These are phyloP conservation scores for Boloria selene DNA, from an alignment of 2,888 invertebrate species.

Conservation along the genomic window DNA sequence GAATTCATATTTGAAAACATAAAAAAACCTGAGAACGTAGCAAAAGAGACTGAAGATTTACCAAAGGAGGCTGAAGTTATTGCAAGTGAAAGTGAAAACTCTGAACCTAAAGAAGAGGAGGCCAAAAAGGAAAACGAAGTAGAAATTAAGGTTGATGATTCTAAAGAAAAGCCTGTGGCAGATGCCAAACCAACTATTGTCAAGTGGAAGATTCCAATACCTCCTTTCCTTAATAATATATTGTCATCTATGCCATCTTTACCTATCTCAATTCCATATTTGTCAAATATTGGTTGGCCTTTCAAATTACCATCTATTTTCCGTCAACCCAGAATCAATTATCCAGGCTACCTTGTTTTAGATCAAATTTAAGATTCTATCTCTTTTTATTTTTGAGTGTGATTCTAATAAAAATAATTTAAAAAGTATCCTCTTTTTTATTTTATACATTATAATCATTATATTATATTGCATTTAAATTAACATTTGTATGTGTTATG, in stretches of 20 bases:
- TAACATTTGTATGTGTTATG: too few relatives aligned
- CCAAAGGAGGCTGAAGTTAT: neutral
- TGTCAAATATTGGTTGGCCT: constrained; percentile 4
- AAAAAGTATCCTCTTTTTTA: neutral
- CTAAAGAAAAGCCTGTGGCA: constrained; percentile 18
- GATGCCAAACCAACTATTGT: constrained; percentile 7
- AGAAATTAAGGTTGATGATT: constrained; percentile 16
- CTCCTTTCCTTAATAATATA: constrained; percentile 19
- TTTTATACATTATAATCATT: too few relatives aligned
- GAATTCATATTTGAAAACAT: constrained; percentile 26
- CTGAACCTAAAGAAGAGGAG: constrained; percentile 9
- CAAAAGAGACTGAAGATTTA: neutral
- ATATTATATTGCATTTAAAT: too few relatives aligned
- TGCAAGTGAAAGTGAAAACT: constrained; percentile 4
- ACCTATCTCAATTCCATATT: neutral
- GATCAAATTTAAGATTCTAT: neutral
- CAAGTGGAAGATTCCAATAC: constrained; percentile 22
- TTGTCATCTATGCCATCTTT: neutral
- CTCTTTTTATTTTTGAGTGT: neutral
- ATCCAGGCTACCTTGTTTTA: constrained; percentile 14
- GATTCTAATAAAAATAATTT: neutral
- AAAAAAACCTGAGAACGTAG: neutral
- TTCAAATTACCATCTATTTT: constrained; percentile 12
- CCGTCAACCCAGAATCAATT: neutral
- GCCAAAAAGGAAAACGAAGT: neutral